These are phyloP conservation scores for Caretta caretta DNA, from an alignment of 2,113 vertebrate species.

Conservation along the genomic window DNA sequence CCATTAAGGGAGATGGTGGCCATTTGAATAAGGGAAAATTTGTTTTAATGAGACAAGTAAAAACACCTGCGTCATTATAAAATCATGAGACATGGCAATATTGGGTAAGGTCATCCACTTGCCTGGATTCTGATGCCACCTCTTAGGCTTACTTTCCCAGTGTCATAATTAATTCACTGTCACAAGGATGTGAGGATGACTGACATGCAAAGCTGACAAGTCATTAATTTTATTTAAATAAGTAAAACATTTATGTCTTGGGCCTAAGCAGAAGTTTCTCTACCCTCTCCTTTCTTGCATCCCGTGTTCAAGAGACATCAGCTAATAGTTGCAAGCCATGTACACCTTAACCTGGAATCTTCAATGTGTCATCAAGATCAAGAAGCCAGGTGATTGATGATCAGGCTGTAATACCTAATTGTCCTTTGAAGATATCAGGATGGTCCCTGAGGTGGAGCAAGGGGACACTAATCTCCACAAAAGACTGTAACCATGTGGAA, in stretches of 20 bases:
- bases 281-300: background rate
- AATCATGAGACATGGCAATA: background rate
- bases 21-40: background rate
- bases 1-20: background rate
- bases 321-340: background rate
- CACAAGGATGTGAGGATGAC: background rate
- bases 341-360: background rate
- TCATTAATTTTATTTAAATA: background rate
- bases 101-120: background rate
- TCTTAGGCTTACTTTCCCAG: background rate
- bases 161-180: background rate
- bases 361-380: background rate
- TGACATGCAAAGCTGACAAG: background rate
- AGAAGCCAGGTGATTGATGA: background rate
- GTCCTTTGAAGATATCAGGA: background rate
- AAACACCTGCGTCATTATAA: background rate
- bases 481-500: background rate
- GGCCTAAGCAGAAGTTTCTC: background rate
- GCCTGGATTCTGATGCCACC: background rate
- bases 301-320: background rate
- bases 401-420: background rate
- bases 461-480: background rate
- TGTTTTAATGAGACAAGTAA: background rate
- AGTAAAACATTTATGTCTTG: background rate
- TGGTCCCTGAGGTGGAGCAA: background rate